Evolutionary conservation across 2,888 invertebrate genomes (phyloP).

Genomic region (Melipona beecheii): DNA sequence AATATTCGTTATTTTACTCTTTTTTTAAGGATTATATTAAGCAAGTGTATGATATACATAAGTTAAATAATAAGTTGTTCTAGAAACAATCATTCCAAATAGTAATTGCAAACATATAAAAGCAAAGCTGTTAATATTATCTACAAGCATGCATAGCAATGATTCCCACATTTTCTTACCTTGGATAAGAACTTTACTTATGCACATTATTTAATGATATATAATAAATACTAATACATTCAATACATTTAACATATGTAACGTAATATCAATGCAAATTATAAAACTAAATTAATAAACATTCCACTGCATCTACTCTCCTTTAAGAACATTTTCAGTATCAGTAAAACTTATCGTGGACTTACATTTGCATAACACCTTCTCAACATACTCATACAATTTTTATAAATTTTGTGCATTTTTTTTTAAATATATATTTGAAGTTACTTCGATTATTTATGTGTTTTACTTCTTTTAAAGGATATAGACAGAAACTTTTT

Average conservation of each 20-base stretch:
- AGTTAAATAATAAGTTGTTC: slow-evolving; percentile 27
- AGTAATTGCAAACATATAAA: slow-evolving; percentile 30
- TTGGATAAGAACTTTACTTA: slow-evolving; percentile 32
- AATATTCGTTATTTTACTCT: slow-evolving; percentile 17
- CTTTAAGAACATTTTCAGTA: slow-evolving; percentile 79
- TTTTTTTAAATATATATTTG: not conserved
- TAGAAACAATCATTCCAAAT: slow-evolving; percentile 41
- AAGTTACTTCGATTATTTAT: not conserved
- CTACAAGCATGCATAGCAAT: slow-evolving; percentile 52
- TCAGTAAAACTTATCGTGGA: slow-evolving; percentile 68
- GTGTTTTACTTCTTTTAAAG: not conserved
- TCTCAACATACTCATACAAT: slow-evolving; percentile 13
- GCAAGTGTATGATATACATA: not conserved
- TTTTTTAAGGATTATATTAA: not conserved
- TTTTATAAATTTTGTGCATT: not conserved
- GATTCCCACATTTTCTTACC: slow-evolving; percentile 63
- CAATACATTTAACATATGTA: slow-evolving; percentile 6
- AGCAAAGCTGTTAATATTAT: slow-evolving; percentile 29
- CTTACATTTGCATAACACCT: slow-evolving; percentile 51
- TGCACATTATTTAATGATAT: slow-evolving; percentile 8
- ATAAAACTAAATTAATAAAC: slow-evolving; percentile 41
- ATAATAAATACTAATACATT: slow-evolving; percentile 16
- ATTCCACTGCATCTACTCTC: not conserved
- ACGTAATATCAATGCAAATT: slow-evolving; percentile 35
- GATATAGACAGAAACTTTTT: not conserved